These are phyloP conservation scores for Cotesia glomerata DNA, from an alignment of 1,140 invertebrate genomes.

Conservation along the genomic window DNA sequence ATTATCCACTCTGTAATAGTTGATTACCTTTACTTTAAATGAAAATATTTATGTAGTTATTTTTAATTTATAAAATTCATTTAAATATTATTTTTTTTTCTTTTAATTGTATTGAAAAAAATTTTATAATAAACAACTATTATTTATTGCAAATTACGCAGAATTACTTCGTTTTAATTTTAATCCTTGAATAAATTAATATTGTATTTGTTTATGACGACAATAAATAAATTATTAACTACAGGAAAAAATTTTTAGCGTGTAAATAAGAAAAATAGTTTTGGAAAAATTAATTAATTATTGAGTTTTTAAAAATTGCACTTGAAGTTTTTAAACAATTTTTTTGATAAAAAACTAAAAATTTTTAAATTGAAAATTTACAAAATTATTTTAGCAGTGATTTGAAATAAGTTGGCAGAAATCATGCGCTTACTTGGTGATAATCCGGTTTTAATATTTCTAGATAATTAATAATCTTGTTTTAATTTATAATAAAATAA, in stretches of 20 bases:
- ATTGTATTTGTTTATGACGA: too few species aligned
- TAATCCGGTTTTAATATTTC: conserved; percentile 29
- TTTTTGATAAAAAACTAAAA: neutral
- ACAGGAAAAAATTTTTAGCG: too few species aligned
- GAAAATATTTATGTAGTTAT: neutral
- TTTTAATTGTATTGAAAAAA: neutral
- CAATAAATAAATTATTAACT: too few species aligned
- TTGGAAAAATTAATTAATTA: too few species aligned
- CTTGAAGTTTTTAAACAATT: too few species aligned
- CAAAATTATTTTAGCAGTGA: neutral
- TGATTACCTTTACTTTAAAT: neutral
- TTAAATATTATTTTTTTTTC: neutral
- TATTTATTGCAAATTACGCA: neutral
- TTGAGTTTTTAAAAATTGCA: too few species aligned
- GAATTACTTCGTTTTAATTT: too few species aligned
- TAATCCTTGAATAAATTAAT: too few species aligned
- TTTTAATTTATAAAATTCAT: neutral
- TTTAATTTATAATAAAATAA: conserved; percentile 43
- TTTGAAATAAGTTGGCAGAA: conserved; percentile 8
- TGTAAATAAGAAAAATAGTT: too few species aligned
- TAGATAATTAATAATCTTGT: conserved; percentile 27
- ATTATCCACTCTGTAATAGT: neutral
- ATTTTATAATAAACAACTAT: neutral
- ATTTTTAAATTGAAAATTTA: neutral
- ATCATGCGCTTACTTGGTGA: conserved; percentile 37